Base-by-base conservation (phyloP, 2,113 vertebrate genomes). In the Dipodomys merriami region DNA sequence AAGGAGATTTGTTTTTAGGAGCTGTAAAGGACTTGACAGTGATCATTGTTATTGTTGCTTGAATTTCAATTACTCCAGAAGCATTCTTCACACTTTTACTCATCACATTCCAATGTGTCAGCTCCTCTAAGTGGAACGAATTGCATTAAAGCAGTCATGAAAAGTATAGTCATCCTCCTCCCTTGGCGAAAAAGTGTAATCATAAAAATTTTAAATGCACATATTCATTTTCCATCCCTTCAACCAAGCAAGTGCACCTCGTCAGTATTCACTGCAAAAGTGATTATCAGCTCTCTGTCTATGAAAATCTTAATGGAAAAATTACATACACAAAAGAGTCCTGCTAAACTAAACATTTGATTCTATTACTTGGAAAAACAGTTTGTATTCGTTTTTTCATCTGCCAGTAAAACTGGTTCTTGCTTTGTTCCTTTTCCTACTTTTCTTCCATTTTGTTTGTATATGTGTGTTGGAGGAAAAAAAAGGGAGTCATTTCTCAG, bases 301-400 rank as follows among this genome's bases (percentile, higher is more conserved):
- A 91, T 95, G 91, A 97, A 97, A 97, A 95, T 86, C 76, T 95
- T 98, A 97, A 98, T 98, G 94, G 94, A 97, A 98, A 98, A 98
- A 97, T 97, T 97, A 94, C 94, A 96, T 95, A 97, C 92, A 96
- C 95, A 94, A 83, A 73, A 92, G 87, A 86, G 78, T 97, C 93
- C 91, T 96, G 91, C 95, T 95, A 97, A 97, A 96, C 68, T 78
- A 44, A 95, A 96, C 86, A 95, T 97, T 90, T 97, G 93, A 97
- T 98, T 97, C 93, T 84, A 87, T 83, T 96, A 90, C 83, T 96
- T 98, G 92, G 94, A 96, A 97, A 90, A 96, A 87, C 83, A 89
- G 33, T 82, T 94, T 74, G 35, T 96, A 87, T 91, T 97, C 88
- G 88, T 95, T 95, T 96, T 96, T 95, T 68, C 49, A 95, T 72